Base-by-base conservation (phyloP, 2,113 vertebrate species). In the Nothoprocta perdicaria region DNA sequence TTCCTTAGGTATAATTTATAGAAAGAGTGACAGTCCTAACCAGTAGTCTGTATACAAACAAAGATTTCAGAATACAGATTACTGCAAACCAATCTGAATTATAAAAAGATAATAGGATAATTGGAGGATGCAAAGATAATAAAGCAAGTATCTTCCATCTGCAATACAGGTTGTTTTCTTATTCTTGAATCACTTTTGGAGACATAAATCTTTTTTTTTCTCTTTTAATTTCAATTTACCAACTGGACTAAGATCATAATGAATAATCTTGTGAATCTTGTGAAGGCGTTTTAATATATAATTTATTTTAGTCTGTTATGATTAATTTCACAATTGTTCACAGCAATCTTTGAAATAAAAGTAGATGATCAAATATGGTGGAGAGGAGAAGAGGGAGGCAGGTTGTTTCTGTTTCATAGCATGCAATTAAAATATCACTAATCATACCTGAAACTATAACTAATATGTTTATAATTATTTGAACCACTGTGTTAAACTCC, bases 401-500 rank as follows among this genome's bases (percentile, higher is more conserved):
- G 3, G 2, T 2, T 14, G 5, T 22, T 86, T 62, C 16, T 58
- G 15, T 10, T 80, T 87, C 52, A 14, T 4, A 58, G 3, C 14
- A 40, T 10, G 14, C 58, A 67, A 53, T 55, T 26, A 9, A 61
- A 53, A 85, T n/a, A 72, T 22, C 31, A 14, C 12, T 58, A 48
- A 33, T 2, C 10, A 38, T 65, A 65, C 63, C 40, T 68, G 35
- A 17, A 78, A 78, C 4, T 65, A 17, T 35, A 15, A 84, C 38
- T 55, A 73, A 52, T 29, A 67, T 4, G 4, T 73, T 71, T 80
- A 23, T 48, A 81, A 69, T 41, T 27, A 27, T 55, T 80, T 80
- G 16, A 66, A 55, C 2, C 2, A 4, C 4, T 71, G 22, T 18
- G 10, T 55, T 73, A 55, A 82, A 40, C 2, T 0, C 2, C 6